Percentiles rank a stretch among this genome's conserved stretches.
Conservation (phyloP, 2,888 invertebrate genomes). For the Oithona nana region DNA sequence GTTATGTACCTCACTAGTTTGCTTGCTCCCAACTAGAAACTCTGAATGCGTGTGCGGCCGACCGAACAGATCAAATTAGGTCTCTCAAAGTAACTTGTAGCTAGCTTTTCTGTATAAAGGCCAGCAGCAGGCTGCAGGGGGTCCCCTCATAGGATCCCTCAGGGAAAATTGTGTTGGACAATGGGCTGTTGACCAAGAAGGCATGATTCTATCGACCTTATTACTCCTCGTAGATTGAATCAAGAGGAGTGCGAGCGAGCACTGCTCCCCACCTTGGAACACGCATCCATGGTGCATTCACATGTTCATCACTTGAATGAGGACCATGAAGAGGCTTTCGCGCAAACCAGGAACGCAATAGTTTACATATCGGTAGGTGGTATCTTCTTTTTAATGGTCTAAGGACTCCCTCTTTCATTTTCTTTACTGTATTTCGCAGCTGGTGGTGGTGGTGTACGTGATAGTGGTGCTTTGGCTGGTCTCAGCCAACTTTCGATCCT, state of each 20-base stretch:
- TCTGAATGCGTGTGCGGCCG: too few relatives aligned
- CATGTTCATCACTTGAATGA: constrained; percentile 4
- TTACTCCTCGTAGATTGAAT: constrained; percentile 6
- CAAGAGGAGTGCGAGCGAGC: constrained; percentile 11
- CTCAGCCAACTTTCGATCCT: constrained; percentile 6
- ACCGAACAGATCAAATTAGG: background rate
- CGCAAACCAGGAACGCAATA: constrained; percentile 13
- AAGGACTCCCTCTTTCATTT: background rate
- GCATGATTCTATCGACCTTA: too few relatives aligned
- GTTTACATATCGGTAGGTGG: constrained; percentile 15
- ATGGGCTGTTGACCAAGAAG: too few relatives aligned
- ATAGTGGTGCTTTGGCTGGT: constrained; percentile 11
- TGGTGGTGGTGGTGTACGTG: constrained; percentile 9
- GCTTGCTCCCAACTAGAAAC: too few relatives aligned
- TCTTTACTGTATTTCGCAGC: background rate
- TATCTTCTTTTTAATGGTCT: background rate
- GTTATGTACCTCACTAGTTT: too few relatives aligned
- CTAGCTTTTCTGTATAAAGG: too few relatives aligned
- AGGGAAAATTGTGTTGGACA: too few relatives aligned
- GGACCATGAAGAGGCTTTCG: background rate
- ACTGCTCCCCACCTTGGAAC: constrained; percentile 6
- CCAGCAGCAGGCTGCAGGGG: too few relatives aligned
- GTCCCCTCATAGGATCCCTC: too few relatives aligned
- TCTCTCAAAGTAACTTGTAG: background rate
- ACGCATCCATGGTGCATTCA: constrained; percentile 11